These are phyloP conservation scores for Aegypius monachus DNA, from an alignment of 2,113 vertebrate genomes.

Conservation along the genomic window DNA sequence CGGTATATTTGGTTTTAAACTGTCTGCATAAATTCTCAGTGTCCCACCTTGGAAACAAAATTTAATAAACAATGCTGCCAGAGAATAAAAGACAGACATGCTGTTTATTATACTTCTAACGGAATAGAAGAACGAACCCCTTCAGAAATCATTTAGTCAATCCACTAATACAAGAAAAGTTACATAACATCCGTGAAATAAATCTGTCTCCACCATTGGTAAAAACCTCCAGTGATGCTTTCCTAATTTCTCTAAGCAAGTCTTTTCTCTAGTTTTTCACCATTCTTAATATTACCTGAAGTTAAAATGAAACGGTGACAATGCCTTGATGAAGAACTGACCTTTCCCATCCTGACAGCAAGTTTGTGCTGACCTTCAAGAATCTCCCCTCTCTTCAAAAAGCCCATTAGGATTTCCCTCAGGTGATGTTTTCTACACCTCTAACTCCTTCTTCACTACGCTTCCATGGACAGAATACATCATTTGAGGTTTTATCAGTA, in stretches of 20 bases:
- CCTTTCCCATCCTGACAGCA: background rate
- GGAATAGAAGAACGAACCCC: background rate
- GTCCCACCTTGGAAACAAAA: slow-evolving; percentile 85
- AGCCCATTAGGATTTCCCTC: background rate
- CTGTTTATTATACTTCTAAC: background rate
- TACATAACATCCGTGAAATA: background rate
- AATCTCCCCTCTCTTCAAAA: background rate
- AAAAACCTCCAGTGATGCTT: background rate
- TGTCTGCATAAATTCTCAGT: slow-evolving; percentile 94
- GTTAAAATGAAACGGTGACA: background rate
- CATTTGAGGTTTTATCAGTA: background rate
- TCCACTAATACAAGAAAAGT: background rate
- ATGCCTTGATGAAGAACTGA: background rate
- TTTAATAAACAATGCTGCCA: background rate
- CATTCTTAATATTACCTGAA: background rate
- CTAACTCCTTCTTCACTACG: background rate
- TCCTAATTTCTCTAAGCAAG: background rate
- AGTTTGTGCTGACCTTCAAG: background rate
- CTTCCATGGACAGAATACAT: background rate
- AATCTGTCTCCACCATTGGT: background rate
- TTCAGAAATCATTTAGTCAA: background rate
- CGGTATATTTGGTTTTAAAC: slow-evolving; percentile 95
- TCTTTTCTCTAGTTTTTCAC: background rate
- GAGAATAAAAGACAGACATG: background rate
- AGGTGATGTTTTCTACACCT: background rate